Conservation (phyloP, 2,797 vertebrate genomes). For the Gadopsis bispinosus region DNA sequence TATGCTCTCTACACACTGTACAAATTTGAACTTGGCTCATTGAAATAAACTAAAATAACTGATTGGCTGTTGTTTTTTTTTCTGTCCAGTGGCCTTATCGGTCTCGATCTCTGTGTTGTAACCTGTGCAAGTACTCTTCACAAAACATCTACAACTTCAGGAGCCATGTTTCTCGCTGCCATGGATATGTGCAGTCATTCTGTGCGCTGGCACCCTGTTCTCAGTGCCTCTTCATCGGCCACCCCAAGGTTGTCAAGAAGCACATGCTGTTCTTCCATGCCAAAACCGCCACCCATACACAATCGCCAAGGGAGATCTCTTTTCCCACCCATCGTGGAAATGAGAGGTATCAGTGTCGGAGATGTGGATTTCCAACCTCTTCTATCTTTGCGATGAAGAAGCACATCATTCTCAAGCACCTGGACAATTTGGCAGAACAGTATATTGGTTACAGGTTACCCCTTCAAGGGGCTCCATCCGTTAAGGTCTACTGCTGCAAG, state of each 20-base stretch:
- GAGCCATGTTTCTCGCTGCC: constrained; percentile 91
- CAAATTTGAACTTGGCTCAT: not conserved
- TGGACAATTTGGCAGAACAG: constrained; percentile 85
- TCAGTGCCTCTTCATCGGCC: constrained; percentile 90
- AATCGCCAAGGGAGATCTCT: constrained; percentile 45
- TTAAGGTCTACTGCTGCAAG: constrained; percentile 88
- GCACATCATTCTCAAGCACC: constrained; percentile 94
- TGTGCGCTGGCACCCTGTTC: constrained; percentile 91
- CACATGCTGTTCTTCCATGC: constrained; percentile 93
- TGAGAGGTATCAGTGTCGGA: constrained; percentile 89
- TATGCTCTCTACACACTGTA: not conserved
- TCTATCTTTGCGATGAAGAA: constrained; percentile 95
- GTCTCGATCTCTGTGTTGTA: constrained; percentile 92
- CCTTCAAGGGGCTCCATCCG: constrained; percentile 39
- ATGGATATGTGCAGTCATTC: constrained; percentile 89
- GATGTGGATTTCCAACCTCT: constrained; percentile 90
- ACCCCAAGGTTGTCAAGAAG: constrained; percentile 89
- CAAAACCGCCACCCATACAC: constrained; percentile 57
- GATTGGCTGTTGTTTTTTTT: not conserved
- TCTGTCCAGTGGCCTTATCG: constrained; percentile 90
- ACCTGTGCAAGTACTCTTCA: constrained; percentile 93
- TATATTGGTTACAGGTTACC: constrained; percentile 88
- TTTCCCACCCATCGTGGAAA: constrained; percentile 59
- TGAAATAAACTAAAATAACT: not conserved
- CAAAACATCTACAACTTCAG: constrained; percentile 90